phyloP scores from a whole-genome alignment of 2,888 invertebrate species.

The Microplitis deprimator region DNA sequence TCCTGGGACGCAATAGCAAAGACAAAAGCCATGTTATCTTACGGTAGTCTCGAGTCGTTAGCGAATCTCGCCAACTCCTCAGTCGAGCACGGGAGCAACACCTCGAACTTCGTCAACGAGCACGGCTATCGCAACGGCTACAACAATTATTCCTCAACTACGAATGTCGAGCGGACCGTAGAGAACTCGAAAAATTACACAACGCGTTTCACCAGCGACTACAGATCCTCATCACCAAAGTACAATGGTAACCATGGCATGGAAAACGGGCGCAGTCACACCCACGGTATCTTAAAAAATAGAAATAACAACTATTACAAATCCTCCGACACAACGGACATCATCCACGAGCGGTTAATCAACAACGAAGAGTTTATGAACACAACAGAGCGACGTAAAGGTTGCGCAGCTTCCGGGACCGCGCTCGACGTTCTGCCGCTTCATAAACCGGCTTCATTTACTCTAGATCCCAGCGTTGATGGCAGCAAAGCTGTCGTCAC shows the following conservation, averaged over 20 bases:
- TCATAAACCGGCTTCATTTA: constrained; percentile 75
- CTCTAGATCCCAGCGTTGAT: constrained; percentile 71
- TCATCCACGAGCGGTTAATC: constrained; percentile 59
- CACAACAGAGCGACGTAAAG: constrained; percentile 49
- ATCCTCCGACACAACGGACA: constrained; percentile 59
- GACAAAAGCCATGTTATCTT: constrained; percentile 82
- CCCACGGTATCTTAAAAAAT: constrained; percentile 67
- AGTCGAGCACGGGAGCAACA: constrained; percentile 73
- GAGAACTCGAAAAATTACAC: constrained; percentile 61
- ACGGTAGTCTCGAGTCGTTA: constrained; percentile 80
- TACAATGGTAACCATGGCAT: constrained; percentile 44
- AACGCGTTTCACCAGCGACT: constrained; percentile 57
- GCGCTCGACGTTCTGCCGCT: constrained; percentile 77
- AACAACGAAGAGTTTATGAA: constrained; percentile 52
- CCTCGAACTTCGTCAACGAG: constrained; percentile 53
- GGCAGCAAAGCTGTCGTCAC: constrained; percentile 72
- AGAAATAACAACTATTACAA: constrained; percentile 65
- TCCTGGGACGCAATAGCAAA: constrained; percentile 89
- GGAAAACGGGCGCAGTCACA: constrained; percentile 56
- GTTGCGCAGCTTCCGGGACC: constrained; percentile 74
- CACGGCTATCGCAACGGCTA: constrained; percentile 63
- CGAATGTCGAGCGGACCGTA: constrained; percentile 58
- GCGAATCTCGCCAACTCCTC: constrained; percentile 79
- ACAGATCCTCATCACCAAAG: constrained; percentile 55
- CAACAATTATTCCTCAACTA: constrained; percentile 61